These are phyloP conservation scores for Selene dorsalis DNA, from an alignment of 2,797 vertebrate species.

Conservation along the genomic window DNA sequence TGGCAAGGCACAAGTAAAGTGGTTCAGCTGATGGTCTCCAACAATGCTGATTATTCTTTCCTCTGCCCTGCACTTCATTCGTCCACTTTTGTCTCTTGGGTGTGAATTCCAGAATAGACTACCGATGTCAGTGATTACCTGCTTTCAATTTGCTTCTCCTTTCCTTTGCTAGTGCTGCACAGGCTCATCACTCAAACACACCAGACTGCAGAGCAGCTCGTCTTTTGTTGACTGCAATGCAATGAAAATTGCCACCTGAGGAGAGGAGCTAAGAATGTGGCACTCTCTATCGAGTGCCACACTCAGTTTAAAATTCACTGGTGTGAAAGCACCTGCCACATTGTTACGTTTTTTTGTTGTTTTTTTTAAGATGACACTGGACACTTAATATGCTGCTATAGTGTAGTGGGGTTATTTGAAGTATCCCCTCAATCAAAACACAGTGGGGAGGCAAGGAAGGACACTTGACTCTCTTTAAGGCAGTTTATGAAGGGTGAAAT, in stretches of 20 bases:
- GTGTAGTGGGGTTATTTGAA: conserved; percentile 36
- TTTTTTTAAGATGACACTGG: conserved; percentile 8
- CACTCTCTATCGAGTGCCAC: conserved; percentile 1
- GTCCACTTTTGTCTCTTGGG: conserved; percentile 60
- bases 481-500: conserved; percentile 49
- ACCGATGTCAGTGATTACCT: conserved; percentile 65
- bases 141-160: conserved; percentile 65
- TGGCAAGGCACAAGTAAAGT: conserved; percentile 43
- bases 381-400: conserved; percentile 15
- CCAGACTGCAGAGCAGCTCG: conserved; percentile 39
- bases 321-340: not conserved
- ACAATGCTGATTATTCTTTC: conserved; percentile 65
- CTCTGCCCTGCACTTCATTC: conserved; percentile 59
- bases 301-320: conserved; percentile 17
- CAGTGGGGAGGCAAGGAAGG: conserved; percentile 39
- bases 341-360: conserved; percentile 36
- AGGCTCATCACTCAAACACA: conserved; percentile 59
- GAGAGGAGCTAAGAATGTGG: conserved; percentile 33
- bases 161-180: conserved; percentile 51
- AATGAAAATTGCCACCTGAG: conserved; percentile 63
- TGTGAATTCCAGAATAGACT: conserved; percentile 57
- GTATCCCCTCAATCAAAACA: conserved; percentile 51
- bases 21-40: conserved; percentile 36
- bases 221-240: conserved; percentile 58
- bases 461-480: conserved; percentile 55